Conservation (phyloP, 2,113 vertebrate species). For the Petroica traversi region DNA sequence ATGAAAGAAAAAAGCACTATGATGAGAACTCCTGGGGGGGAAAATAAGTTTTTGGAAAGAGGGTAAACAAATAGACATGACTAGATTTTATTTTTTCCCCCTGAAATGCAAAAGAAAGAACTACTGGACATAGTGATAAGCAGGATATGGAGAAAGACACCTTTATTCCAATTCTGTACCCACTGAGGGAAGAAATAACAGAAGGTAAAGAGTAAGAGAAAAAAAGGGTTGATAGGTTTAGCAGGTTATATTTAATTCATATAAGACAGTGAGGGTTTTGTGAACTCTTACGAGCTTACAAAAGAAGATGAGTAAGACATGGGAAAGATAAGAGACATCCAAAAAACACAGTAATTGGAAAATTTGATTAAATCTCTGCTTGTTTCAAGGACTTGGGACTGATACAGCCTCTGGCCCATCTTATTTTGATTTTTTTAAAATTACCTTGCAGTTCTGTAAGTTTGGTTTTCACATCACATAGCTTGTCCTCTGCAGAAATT, state of each 20-base stretch:
- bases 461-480: too few species aligned
- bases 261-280: too few species aligned
- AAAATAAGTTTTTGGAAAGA: background rate
- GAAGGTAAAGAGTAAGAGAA: background rate
- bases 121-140: background rate
- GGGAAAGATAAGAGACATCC: too few species aligned
- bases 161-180: background rate
- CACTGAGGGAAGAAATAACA: background rate
- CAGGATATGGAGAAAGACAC: background rate
- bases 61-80: background rate
- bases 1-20: background rate
- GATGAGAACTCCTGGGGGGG: background rate
- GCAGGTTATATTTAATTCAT: background rate
- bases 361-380: too few species aligned
- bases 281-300: too few species aligned
- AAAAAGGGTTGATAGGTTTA: background rate
- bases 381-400: too few species aligned
- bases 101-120: background rate
- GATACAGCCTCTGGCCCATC: too few species aligned
- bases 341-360: too few species aligned
- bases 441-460: too few species aligned
- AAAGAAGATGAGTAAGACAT: too few species aligned
- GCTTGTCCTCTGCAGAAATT: too few species aligned
- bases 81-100: fast-evolving
- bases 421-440: too few species aligned